phyloP scores from a whole-genome alignment of 2,113 vertebrate species.

The Muntiacus reevesi region DNA sequence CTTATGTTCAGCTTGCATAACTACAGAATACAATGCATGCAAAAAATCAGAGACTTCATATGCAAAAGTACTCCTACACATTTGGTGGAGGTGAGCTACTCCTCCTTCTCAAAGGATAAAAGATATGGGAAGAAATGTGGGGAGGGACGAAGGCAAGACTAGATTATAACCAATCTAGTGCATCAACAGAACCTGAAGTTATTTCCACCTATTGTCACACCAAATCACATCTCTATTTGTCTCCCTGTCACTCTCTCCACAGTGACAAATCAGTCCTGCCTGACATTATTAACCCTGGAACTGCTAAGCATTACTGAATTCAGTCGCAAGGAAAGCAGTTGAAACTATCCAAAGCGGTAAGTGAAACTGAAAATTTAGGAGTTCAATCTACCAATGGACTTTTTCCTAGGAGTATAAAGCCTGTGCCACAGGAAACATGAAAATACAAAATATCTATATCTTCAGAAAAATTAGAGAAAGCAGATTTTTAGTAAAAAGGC shows the following conservation, averaged over 20 bases:
- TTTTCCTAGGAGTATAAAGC: background rate
- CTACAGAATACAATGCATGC: background rate
- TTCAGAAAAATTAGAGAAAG: background rate
- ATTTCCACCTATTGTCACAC: constrained; percentile 29
- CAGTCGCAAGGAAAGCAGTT: background rate
- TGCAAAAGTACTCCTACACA: background rate
- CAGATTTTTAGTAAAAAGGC: background rate
- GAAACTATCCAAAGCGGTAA: background rate
- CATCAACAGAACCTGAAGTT: constrained; percentile 13
- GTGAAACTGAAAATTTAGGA: background rate
- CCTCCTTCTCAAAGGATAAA: background rate
- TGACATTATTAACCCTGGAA: constrained; percentile 33
- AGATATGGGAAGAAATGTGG: background rate
- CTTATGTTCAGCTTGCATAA: background rate
- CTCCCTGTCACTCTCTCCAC: background rate
- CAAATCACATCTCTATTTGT: constrained; percentile 39
- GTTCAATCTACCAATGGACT: background rate
- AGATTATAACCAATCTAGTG: background rate
- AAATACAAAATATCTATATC: background rate
- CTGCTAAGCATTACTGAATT: background rate
- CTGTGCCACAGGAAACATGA: background rate
- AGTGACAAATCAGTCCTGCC: background rate
- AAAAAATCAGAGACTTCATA: background rate
- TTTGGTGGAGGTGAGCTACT: background rate
- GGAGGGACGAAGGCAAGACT: background rate